A percentile compares a stretch with the other conserved stretches of the same genome.
phyloP scores from a whole-genome alignment of 2,888 invertebrate genomes.

The Drosophila multiciliata region DNA sequence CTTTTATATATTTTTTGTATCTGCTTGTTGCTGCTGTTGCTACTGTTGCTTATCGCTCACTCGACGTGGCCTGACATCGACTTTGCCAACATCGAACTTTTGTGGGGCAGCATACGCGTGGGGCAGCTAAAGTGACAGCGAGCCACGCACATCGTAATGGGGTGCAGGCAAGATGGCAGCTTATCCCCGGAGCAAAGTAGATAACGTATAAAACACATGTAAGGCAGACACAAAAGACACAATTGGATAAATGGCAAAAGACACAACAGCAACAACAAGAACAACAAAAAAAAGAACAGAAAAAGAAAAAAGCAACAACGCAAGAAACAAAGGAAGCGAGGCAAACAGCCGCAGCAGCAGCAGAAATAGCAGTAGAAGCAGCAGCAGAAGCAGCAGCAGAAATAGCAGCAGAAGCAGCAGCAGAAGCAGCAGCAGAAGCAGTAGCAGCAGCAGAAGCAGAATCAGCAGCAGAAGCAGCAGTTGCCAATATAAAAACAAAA shows the following conservation, averaged over 20 bases:
- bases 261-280: not conserved
- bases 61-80: conserved; percentile 42
- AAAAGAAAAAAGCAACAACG: not conserved
- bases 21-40: conserved; percentile 16
- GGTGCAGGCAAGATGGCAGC: conserved; percentile 13
- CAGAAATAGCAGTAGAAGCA: not conserved
- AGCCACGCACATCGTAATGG: conserved; percentile 35
- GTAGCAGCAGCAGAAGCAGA: conserved; percentile 4
- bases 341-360: conserved; percentile 9
- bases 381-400: conserved; percentile 1
- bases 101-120: conserved; percentile 15
- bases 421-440: conserved; percentile 1
- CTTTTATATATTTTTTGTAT: conserved; percentile 9
- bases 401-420: conserved; percentile 2
- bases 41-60: conserved; percentile 55
- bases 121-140: conserved; percentile 42
- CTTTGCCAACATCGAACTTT: conserved; percentile 44
- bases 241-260: conserved; percentile 47
- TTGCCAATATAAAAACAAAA: conserved; percentile 2
- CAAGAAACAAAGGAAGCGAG: conserved; percentile 19
- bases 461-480: not conserved
- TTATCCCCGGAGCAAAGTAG: conserved; percentile 46
- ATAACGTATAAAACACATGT: conserved; percentile 58
- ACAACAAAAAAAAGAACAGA: not conserved
- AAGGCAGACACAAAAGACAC: conserved; percentile 50